These are phyloP conservation scores for Peucedramus taeniatus DNA, from an alignment of 2,113 vertebrate genomes.

Conservation along the genomic window DNA sequence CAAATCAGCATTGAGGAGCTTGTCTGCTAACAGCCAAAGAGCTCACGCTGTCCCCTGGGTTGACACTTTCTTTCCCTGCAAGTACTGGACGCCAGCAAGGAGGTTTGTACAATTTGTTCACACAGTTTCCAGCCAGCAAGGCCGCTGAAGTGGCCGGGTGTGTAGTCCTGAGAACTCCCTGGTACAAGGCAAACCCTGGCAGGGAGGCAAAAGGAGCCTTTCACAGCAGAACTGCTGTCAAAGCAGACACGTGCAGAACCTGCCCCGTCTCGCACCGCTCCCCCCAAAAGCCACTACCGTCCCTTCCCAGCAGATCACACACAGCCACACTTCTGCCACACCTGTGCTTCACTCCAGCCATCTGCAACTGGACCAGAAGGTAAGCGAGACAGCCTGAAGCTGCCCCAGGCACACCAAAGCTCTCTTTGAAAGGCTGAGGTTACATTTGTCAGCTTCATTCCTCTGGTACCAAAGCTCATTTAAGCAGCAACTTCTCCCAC, in stretches of 20 bases:
- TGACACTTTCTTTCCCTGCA: not conserved
- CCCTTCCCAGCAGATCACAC: not conserved
- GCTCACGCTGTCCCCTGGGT: accelerated
- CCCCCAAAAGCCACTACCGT: not conserved
- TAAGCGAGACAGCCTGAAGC: not conserved
- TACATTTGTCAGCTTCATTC: not conserved
- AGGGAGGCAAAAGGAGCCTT: not conserved
- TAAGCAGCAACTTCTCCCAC: not conserved
- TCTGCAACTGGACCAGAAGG: not conserved
- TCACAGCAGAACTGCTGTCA: not conserved
- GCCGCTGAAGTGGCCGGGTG: not conserved
- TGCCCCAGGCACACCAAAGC: not conserved
- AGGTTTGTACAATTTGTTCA: not conserved
- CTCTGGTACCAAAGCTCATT: not conserved
- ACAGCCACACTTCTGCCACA: accelerated
- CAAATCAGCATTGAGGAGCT: not conserved
- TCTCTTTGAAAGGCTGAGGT: not conserved
- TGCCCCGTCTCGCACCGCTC: accelerated
- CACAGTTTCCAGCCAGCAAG: not conserved
- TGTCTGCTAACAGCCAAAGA: accelerated
- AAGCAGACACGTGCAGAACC: not conserved
- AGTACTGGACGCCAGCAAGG: not conserved
- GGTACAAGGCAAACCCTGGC: not conserved
- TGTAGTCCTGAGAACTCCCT: not conserved
- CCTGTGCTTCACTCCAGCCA: not conserved